These are phyloP conservation scores for Heliopora coerulea DNA, from an alignment of 92 coral and sea anemone species.

Conservation along the genomic window DNA sequence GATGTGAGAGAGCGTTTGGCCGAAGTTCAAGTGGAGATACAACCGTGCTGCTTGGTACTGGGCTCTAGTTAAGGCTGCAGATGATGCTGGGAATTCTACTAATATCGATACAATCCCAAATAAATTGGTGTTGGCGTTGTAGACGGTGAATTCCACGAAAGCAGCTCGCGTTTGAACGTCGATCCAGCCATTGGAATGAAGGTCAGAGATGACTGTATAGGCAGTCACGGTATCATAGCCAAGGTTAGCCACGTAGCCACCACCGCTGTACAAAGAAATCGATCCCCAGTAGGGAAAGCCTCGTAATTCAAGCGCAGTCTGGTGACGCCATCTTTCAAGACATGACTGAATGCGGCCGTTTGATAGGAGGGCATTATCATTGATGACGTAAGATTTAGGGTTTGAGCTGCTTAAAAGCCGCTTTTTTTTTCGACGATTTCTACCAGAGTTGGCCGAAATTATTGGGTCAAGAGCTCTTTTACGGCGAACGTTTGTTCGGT, in stretches of 20 bases:
- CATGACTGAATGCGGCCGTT: conserved; percentile 82
- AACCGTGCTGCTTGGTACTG: conserved; percentile 32
- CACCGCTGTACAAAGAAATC: conserved; percentile 63
- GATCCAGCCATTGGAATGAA: conserved; percentile 71
- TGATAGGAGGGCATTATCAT: conserved; percentile 67
- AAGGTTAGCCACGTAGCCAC: conserved; percentile 86
- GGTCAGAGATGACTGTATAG: conserved; percentile 58
- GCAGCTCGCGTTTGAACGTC: conserved; percentile 69
- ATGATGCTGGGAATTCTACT: conserved; percentile 58
- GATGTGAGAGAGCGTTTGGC: conserved; percentile 72
- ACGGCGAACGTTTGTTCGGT: conserved; percentile 28
- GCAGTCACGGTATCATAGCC: conserved; percentile 77
- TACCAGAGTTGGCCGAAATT: conserved; percentile 72
- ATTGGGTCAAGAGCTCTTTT: conserved; percentile 86
- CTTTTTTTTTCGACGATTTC: conserved; percentile 67
- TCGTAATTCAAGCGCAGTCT: conserved; percentile 53
- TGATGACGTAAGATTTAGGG: conserved; percentile 62
- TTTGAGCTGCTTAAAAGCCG: conserved; percentile 42
- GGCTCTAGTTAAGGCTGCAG: conserved; percentile 57
- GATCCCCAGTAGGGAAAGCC: conserved; percentile 95
- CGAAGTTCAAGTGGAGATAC: conserved; percentile 1
- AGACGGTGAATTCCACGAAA: conserved; percentile 82
- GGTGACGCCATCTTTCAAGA: conserved; percentile 82
- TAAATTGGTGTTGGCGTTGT: conserved; percentile 71
- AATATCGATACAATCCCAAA: conserved; percentile 74